Base-by-base conservation (phyloP, 2,888 invertebrate genomes). In the Megaustenia siamemsis region DNA sequence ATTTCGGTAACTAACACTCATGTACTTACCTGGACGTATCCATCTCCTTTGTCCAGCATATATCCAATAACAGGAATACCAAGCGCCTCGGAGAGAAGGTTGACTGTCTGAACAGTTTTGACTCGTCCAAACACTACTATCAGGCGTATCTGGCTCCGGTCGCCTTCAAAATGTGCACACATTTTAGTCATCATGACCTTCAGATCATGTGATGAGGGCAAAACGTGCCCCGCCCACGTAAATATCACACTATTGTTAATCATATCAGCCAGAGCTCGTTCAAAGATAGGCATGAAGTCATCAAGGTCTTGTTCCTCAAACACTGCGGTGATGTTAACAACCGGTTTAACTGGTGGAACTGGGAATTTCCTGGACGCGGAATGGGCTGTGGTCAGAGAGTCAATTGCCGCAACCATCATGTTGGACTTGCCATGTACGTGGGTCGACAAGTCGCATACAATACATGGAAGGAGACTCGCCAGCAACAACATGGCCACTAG, bases 1-100 rank as follows among this genome's bases (percentile, higher is more conserved):
- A n/a, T n/a, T n/a, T n/a, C n/a, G n/a, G n/a, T n/a, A n/a, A n/a
- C n/a, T n/a, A n/a, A 38, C 32, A 6, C 21, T 24, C 21, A 60
- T 53, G 1, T 2, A 56, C 89, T 83, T 86, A 90, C 90, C 90
- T 90, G 89, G 5, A 89, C 87, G 84, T 86, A 89, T 43, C 87
- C 88, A 53, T 88, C 90, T 12, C 87, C 88, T 63, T 86, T 84
- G 76, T 89, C 88, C 76, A 88, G 89, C 73, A 90, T 89, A 83
- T 90, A 91, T 76, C 90, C 90, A 24, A 92, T 81, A 56, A 91
- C 88, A n/a, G 91, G 92, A 60, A 92, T 91, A 24, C 90, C 90
- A 35, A 92, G 83, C 21, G 90, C 88, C 66, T 89, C 84, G 10
- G 92, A 89, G 35, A 92, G 81, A 75, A 89, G 87, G 78, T 89